Evolutionary conservation across 1,140 invertebrate species (phyloP).

Genomic region (Holcopasites calliopsidis): DNA sequence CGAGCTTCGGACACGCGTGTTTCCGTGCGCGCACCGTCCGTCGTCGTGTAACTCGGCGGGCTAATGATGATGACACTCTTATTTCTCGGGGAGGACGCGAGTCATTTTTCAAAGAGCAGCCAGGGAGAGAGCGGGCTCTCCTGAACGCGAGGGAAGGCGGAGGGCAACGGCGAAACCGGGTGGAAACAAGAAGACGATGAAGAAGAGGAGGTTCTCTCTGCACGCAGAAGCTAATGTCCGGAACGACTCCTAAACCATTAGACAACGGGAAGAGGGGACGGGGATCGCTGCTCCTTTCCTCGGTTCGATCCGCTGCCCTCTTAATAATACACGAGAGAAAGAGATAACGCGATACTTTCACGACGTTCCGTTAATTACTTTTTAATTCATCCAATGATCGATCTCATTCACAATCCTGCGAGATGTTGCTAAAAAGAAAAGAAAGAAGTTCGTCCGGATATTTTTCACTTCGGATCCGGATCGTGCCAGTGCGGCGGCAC

Average conservation of each 20-base stretch:
- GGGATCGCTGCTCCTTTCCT: conserved; percentile 47
- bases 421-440: background rate
- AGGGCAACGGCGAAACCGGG: conserved; percentile 18
- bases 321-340: background rate
- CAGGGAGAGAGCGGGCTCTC: conserved; percentile 45
- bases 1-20: conserved; percentile 10
- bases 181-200: conserved; percentile 35
- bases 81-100: conserved; percentile 67
- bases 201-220: conserved; percentile 48
- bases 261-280: conserved; percentile 44
- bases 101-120: conserved; percentile 74
- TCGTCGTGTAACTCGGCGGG: conserved; percentile 66
- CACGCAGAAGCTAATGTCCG: conserved; percentile 76
- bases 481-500: background rate
- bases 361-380: too few relatives aligned
- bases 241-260: conserved; percentile 76
- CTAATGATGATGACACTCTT: conserved; percentile 77
- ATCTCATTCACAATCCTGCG: background rate
- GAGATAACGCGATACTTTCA: background rate
- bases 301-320: conserved; percentile 20
- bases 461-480: background rate
- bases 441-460: background rate
- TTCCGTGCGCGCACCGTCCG: conserved; percentile 34
- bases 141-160: conserved; percentile 37
- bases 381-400: too few relatives aligned